Percentiles rank a stretch among this genome's conserved stretches.
phyloP scores from a whole-genome alignment of 2,888 invertebrate species.

The Ornithoptera priamus region DNA sequence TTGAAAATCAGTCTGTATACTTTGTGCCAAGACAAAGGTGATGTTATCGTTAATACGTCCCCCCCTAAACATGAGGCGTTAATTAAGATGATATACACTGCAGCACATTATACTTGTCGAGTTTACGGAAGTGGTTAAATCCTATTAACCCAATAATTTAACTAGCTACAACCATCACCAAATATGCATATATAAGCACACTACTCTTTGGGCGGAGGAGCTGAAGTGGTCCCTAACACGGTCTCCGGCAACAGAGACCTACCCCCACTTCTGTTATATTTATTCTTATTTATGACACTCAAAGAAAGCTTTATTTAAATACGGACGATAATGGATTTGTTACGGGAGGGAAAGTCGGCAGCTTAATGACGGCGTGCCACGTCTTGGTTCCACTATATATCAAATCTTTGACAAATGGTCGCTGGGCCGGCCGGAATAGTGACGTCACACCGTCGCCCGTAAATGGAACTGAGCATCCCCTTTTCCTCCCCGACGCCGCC shows the following conservation, averaged over 20 bases:
- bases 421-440: constrained; percentile 44
- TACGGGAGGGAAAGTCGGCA: constrained; percentile 5
- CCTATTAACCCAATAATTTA: no score
- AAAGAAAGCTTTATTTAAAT: not conserved
- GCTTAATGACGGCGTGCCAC: constrained; percentile 17
- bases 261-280: not conserved
- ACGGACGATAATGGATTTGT: constrained; percentile 17
- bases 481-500: constrained; percentile 44
- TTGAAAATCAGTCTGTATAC: no score
- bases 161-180: no score
- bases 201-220: no score
- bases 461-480: constrained; percentile 43
- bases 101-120: no score
- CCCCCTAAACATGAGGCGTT: no score
- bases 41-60: no score
- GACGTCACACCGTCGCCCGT: constrained; percentile 41
- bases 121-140: no score
- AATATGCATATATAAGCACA: no score
- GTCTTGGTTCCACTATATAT: constrained; percentile 22
- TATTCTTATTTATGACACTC: not conserved
- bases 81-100: no score
- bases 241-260: not conserved
- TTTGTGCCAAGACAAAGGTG: no score
- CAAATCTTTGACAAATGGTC: constrained; percentile 53
- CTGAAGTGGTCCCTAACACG: no score